These are phyloP conservation scores for Pemphredon lugubris DNA, from an alignment of 2,888 invertebrate species.

Conservation along the genomic window DNA sequence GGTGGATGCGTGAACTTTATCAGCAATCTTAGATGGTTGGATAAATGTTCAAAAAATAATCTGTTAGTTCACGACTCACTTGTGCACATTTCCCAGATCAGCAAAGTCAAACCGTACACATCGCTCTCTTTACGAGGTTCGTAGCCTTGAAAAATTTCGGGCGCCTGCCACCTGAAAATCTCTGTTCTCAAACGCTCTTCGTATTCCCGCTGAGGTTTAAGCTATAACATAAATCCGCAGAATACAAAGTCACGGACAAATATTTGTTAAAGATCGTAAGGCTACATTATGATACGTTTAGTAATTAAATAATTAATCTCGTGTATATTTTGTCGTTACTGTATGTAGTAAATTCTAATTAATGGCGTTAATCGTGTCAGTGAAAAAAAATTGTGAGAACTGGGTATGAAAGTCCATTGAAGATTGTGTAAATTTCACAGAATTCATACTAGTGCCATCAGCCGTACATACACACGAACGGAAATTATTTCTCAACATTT, in stretches of 20 bases:
- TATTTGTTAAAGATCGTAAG: no score
- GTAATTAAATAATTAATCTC: not conserved
- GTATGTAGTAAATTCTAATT: not conserved
- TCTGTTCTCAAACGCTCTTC: constrained; percentile 70
- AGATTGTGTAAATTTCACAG: constrained; percentile 24
- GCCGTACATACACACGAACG: not conserved
- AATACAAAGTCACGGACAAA: not conserved
- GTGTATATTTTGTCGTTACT: not conserved
- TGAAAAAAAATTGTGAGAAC: constrained; percentile 16
- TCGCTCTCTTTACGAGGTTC: constrained; percentile 66
- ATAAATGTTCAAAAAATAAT: no score
- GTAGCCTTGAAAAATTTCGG: constrained; percentile 66
- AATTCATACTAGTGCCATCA: no score
- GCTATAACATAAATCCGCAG: constrained; percentile 39
- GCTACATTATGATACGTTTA: no score
- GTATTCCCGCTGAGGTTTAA: constrained; percentile 59
- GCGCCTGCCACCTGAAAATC: constrained; percentile 73
- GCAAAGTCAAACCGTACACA: constrained; percentile 71
- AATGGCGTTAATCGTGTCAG: not conserved
- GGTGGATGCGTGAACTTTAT: no score
- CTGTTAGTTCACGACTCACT: constrained; percentile 51
- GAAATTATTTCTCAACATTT: not conserved
- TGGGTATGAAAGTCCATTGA: constrained; percentile 1
- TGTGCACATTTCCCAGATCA: constrained; percentile 77
- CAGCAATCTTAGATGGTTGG: no score